Evolutionary conservation across 2,888 invertebrate genomes (phyloP).

Genomic region (Tolmerus cingulatus): DNA sequence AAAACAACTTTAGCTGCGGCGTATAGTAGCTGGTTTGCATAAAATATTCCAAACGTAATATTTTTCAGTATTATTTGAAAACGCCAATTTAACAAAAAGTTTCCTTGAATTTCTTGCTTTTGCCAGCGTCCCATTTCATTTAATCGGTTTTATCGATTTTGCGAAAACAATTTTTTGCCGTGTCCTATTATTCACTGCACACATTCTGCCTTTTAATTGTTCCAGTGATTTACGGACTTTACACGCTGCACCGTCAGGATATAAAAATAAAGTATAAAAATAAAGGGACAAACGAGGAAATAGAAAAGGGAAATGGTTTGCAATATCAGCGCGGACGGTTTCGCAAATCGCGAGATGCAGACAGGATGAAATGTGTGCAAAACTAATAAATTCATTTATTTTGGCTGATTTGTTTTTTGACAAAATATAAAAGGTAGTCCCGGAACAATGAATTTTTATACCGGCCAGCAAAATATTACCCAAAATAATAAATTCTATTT

Average conservation of each 20-base stretch:
- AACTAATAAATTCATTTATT: conserved; percentile 15
- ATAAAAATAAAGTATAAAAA: neutral
- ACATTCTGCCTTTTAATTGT: conserved; percentile 42
- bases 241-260: neutral
- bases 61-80: neutral
- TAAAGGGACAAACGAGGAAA: neutral
- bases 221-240: conserved; percentile 39
- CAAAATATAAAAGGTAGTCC: neutral
- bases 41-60: neutral
- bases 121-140: neutral
- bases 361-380: neutral
- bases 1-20: neutral
- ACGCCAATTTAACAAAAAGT: neutral
- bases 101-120: neutral
- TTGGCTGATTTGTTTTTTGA: neutral
- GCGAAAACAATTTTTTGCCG: neutral
- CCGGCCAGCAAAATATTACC: neutral
- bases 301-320: neutral
- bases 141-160: conserved; percentile 27
- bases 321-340: neutral
- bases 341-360: neutral
- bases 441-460: neutral
- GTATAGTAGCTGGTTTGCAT: neutral
- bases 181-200: conserved; percentile 36
- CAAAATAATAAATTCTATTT: neutral